These are phyloP conservation scores for Panopea generosa DNA, from an alignment of 2,888 invertebrate genomes.

Conservation along the genomic window DNA sequence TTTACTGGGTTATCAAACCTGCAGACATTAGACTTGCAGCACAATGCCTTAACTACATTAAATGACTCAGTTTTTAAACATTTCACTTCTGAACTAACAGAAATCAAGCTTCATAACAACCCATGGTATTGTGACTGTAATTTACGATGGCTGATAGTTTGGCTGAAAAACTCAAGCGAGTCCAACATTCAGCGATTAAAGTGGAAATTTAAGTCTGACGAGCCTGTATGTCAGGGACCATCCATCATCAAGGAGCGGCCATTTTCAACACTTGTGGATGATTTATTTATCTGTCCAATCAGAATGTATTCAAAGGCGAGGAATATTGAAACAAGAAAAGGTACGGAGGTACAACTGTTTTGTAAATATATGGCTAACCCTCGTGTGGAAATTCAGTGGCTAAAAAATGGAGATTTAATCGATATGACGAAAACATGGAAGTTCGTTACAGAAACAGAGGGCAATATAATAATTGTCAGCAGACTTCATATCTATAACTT, in stretches of 20 bases:
- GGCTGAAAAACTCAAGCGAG: slow-evolving; percentile 68
- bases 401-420: slow-evolving; percentile 65
- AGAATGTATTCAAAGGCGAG: slow-evolving; percentile 75
- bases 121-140: slow-evolving; percentile 81
- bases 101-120: slow-evolving; percentile 75
- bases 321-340: slow-evolving; percentile 56
- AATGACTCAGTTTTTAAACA: slow-evolving; percentile 67
- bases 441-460: slow-evolving; percentile 60
- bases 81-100: slow-evolving; percentile 66
- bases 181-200: slow-evolving; percentile 51
- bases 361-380: slow-evolving; percentile 78
- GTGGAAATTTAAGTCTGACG: slow-evolving; percentile 69
- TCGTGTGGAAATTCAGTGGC: slow-evolving; percentile 72
- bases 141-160: slow-evolving; percentile 75
- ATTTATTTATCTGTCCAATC: slow-evolving; percentile 75
- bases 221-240: slow-evolving; percentile 75
- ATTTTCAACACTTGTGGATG: slow-evolving; percentile 68
- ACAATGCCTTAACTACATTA: slow-evolving; percentile 73
- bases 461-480: slow-evolving; percentile 60
- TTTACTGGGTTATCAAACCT: slow-evolving; percentile 70
- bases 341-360: slow-evolving; percentile 65
- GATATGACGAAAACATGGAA: slow-evolving; percentile 58
- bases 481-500: slow-evolving; percentile 71
- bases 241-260: slow-evolving; percentile 61
- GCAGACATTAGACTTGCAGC: slow-evolving; percentile 73